These are phyloP conservation scores for Coccyzus lansbergi DNA, from an alignment of 2,797 vertebrate genomes.

Conservation along the genomic window DNA sequence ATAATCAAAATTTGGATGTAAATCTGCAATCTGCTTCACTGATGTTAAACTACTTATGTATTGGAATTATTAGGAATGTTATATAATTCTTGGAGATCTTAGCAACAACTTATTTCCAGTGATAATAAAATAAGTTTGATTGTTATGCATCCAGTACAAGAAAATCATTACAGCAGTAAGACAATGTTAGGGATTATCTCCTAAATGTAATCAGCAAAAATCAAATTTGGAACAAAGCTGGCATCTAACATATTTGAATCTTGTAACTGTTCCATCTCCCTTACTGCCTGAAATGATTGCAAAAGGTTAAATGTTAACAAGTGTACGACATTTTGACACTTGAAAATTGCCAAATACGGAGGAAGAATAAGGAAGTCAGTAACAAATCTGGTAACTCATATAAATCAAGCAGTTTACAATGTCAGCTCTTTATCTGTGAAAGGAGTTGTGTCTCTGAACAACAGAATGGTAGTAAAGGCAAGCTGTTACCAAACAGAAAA, in stretches of 20 bases:
- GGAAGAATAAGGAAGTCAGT: background rate
- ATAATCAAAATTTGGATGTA: background rate
- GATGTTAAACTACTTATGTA: constrained; percentile 13
- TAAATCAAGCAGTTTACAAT: background rate
- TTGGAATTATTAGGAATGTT: constrained; percentile 4
- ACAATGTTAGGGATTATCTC: background rate
- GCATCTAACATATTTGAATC: constrained; percentile 7
- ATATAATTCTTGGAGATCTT: background rate
- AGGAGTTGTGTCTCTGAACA: background rate
- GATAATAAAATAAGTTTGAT: constrained; percentile 41
- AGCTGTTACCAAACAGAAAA: background rate
- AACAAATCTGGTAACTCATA: background rate
- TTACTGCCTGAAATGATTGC: constrained; percentile 29
- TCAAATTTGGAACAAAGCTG: constrained; percentile 36
- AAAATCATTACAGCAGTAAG: constrained; percentile 31
- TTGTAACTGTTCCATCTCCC: background rate
- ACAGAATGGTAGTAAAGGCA: background rate
- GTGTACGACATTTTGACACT: background rate
- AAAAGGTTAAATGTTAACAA: background rate
- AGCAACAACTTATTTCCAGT: constrained; percentile 27
- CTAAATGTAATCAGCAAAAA: constrained; percentile 31
- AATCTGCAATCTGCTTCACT: background rate
- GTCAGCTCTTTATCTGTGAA: background rate
- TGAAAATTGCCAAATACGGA: background rate
- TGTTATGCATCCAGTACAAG: constrained; percentile 37